Conservation (phyloP, 2,113 vertebrate genomes). For the Anser cygnoides region DNA sequence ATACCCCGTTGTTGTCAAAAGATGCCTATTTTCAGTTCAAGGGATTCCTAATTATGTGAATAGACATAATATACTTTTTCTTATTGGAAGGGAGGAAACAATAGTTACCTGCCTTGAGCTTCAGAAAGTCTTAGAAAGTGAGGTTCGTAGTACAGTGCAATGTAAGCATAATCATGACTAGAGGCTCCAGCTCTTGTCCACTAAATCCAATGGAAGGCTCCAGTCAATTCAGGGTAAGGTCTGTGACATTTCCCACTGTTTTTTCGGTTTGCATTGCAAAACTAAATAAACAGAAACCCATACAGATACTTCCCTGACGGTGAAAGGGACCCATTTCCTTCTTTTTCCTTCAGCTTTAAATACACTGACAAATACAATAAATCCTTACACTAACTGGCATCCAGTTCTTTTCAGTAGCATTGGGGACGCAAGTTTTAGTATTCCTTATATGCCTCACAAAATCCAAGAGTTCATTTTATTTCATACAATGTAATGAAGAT, state of each 20-base stretch:
- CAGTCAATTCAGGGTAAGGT: neutral
- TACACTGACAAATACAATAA: neutral
- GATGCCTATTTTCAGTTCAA: neutral
- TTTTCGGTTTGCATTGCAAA: neutral
- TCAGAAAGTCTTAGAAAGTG: neutral
- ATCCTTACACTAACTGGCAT: neutral
- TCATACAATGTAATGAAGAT: neutral
- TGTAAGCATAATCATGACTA: neutral
- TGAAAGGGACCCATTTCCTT: neutral
- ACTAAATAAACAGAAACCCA: conserved; percentile 26
- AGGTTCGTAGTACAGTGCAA: neutral
- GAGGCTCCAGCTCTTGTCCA: neutral
- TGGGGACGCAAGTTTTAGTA: neutral
- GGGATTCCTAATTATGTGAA: neutral
- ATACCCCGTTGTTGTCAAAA: neutral
- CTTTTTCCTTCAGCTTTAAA: conserved; percentile 20
- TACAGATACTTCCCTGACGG: neutral
- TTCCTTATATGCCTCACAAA: neutral
- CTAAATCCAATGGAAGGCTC: conserved; percentile 2
- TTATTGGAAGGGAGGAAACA: neutral
- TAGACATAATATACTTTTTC: neutral
- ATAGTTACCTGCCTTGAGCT: conserved; percentile 21
- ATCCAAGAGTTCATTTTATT: neutral
- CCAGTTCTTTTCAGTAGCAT: neutral
- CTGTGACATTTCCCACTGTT: neutral